phyloP scores from a whole-genome alignment of 2,888 invertebrate genomes.

The Oeneis ivallda region DNA sequence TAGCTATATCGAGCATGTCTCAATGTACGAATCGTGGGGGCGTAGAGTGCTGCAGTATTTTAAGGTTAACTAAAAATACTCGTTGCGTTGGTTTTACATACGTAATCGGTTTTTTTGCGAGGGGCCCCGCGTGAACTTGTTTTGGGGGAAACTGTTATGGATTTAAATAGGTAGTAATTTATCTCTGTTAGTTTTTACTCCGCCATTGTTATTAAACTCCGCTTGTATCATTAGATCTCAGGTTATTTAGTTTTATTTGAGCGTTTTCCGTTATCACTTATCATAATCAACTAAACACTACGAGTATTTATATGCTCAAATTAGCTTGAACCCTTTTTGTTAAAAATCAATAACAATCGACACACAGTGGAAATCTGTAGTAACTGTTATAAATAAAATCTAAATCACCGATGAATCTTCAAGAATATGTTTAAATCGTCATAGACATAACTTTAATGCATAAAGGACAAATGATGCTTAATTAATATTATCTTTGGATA shows the following conservation, averaged over 20 bases:
- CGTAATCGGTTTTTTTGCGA: slow-evolving; percentile 45
- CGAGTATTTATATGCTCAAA: neutral
- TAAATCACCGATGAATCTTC: neutral
- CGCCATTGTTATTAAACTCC: neutral
- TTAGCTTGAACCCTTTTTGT: neutral
- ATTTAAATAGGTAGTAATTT: slow-evolving; percentile 1
- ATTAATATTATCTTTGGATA: no score
- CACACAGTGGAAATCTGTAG: no score
- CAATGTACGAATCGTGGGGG: slow-evolving; percentile 44
- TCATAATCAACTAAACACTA: neutral
- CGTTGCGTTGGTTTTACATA: slow-evolving; percentile 48
- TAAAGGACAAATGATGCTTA: no score
- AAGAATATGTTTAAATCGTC: neutral
- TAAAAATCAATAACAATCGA: no score
- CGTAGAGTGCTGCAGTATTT: slow-evolving; percentile 53
- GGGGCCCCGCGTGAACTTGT: slow-evolving; percentile 25
- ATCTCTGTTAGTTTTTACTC: neutral
- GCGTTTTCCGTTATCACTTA: neutral
- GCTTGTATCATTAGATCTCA: neutral
- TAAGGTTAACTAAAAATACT: slow-evolving; percentile 66
- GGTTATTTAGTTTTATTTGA: neutral
- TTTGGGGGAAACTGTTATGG: slow-evolving; percentile 9
- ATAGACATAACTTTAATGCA: no score
- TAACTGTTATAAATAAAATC: neutral
- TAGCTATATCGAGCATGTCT: slow-evolving; percentile 33